phyloP scores from a whole-genome alignment of 2,797 vertebrate genomes.

The Channallabes apus region DNA sequence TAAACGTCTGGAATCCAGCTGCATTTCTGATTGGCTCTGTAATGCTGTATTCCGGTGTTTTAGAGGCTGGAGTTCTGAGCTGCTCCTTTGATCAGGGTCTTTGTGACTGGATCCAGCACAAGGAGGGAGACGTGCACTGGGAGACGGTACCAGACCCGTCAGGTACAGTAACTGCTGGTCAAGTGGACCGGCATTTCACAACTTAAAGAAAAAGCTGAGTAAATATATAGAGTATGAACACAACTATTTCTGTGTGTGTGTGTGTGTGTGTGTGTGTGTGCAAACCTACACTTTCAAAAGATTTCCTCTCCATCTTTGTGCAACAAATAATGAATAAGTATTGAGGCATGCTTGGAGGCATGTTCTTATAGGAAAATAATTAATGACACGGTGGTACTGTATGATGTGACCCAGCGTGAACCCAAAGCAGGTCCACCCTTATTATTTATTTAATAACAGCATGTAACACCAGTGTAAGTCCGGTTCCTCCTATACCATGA shows the following conservation, averaged over 20 bases:
- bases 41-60: constrained; percentile 26
- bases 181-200: neutral
- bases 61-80: constrained; percentile 85
- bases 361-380: neutral
- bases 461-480: neutral
- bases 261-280: too few species aligned
- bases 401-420: neutral
- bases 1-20: constrained; percentile 7
- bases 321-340: neutral
- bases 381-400: neutral
- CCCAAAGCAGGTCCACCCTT: neutral
- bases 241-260: too few species aligned
- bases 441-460: neutral
- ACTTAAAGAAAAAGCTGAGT: neutral
- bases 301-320: neutral
- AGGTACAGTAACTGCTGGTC: constrained; percentile 63
- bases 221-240: too few species aligned
- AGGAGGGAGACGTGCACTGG: constrained; percentile 88
- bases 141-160: constrained; percentile 80
- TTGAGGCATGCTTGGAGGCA: neutral
- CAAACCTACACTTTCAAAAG: neutral
- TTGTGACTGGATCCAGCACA: constrained; percentile 91
- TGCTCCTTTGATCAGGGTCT: constrained; percentile 92
- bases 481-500: neutral
- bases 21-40: constrained; percentile 29